phyloP scores from a whole-genome alignment of 2,888 invertebrate genomes.

The Galerucella pusilla region DNA sequence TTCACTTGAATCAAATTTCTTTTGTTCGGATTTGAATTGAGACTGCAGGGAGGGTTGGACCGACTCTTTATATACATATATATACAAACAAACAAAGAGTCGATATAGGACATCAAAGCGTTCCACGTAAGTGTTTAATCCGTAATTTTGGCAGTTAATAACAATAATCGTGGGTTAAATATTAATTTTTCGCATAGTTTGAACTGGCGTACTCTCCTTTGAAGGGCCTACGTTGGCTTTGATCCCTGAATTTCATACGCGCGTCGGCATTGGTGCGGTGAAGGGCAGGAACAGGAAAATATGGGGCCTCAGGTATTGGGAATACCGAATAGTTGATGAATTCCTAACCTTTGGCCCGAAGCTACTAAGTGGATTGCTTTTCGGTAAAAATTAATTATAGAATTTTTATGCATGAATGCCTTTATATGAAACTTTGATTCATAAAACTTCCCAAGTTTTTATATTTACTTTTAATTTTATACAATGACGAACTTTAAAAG shows the following conservation, averaged over 20 bases:
- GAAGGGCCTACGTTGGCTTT: conserved; percentile 47
- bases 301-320: conserved; percentile 60
- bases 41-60: conserved; percentile 11
- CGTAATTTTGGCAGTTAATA: conserved; percentile 58
- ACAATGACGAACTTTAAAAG: neutral
- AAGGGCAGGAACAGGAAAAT: conserved; percentile 49
- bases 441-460: neutral
- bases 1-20: conserved; percentile 47
- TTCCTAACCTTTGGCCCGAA: conserved; percentile 49
- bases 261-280: conserved; percentile 45
- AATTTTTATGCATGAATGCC: conserved; percentile 36
- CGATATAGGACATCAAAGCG: conserved; percentile 51
- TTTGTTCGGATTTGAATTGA: conserved; percentile 36
- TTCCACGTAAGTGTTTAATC: conserved; percentile 53
- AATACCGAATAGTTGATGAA: conserved; percentile 61
- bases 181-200: conserved; percentile 66
- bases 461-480: neutral
- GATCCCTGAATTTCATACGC: conserved; percentile 44
- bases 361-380: conserved; percentile 44
- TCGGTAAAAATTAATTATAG: conserved; percentile 40
- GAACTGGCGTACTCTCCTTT: conserved; percentile 56
- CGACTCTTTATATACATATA: neutral
- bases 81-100: conserved; percentile 13
- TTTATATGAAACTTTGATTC: conserved; percentile 5
- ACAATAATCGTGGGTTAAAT: conserved; percentile 62